These are phyloP conservation scores for Trypoxylus dichotomus DNA, from an alignment of 1,140 invertebrate species.

Conservation along the genomic window DNA sequence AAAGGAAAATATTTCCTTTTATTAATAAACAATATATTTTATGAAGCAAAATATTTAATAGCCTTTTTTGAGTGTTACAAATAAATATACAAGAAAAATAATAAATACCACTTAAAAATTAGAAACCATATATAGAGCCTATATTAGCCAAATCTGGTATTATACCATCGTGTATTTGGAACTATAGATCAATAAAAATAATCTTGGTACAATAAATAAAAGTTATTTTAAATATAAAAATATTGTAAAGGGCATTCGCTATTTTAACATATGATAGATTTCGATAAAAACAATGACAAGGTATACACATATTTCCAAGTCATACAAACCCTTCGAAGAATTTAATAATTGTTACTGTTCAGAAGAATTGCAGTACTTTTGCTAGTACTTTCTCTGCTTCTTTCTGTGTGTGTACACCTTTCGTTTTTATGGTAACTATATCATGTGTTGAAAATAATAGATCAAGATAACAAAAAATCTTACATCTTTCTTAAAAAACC, in stretches of 20 bases:
- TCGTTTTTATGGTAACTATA: not conserved
- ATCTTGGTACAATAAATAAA: not conserved
- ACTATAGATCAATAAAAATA: not conserved
- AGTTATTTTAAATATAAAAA: not conserved
- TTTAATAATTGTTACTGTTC: too few species aligned
- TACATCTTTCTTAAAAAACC: not conserved
- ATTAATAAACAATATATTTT: conserved; percentile 11
- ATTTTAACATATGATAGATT: not conserved
- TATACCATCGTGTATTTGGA: not conserved
- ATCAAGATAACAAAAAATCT: not conserved
- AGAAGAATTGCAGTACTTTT: too few species aligned
- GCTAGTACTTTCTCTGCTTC: too few species aligned
- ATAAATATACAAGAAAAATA: conserved; percentile 8
- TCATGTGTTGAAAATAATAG: not conserved
- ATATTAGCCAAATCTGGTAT: not conserved
- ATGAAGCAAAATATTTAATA: conserved; percentile 5
- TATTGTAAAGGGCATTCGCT: not conserved
- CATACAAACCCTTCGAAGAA: too few species aligned
- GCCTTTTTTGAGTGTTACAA: not conserved
- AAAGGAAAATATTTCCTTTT: not conserved
- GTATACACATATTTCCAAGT: too few species aligned
- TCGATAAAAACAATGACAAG: not conserved
- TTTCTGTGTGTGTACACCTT: not conserved
- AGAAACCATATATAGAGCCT: not conserved
- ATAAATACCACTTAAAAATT: conserved; percentile 1